Evolutionary conservation across 1,140 invertebrate genomes (phyloP), one percentile per base, ranked within the genome.

Genomic region (Dufourea novaeangliae): DNA sequence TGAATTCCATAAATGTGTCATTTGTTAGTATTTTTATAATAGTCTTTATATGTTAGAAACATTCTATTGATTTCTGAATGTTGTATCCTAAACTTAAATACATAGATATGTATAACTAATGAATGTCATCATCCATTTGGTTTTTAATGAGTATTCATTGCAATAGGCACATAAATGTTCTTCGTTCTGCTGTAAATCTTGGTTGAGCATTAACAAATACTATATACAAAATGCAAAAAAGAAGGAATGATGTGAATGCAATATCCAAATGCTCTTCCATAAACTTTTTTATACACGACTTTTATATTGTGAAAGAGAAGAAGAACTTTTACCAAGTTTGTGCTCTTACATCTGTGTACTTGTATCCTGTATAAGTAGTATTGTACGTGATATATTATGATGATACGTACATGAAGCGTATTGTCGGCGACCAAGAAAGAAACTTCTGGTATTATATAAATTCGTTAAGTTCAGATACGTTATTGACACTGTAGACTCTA

Each of bases 321-420:
- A 76, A 29, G 39, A 50, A 81, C 11, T 71, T 80, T 64, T 71
- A 80, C 74, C 56, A 71, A 78, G 77, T 61, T 41, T 81, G 68
- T 81, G 79, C 79, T 81, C 79, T 78, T 81, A 81, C 52, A 50
- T 77, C 72, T 82, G 67, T 76, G 68, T 71, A 82, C 74, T 74
- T 82, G 62, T 82, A 82, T 82, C 61, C 71, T 68, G 59, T 75
- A 66, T 79, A 79, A 70, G 74, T 82, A 84, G 80, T 70, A 25
- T 66, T 62, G 67, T 83, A 83, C 46, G 27, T 62, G 61, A 79
- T 77, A 77, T 34, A 75, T 29, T 37, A 34, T 14, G 61, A 63
- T 63, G 32, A 75, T 79, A 62, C 77, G 54, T 39, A 37, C 37
- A 68, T 72, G 32, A 66, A 14, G 22, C 46, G 72, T 68, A 68